Evolutionary conservation across 2,113 vertebrate species (phyloP).

Genomic region (Heterocephalus glaber): DNA sequence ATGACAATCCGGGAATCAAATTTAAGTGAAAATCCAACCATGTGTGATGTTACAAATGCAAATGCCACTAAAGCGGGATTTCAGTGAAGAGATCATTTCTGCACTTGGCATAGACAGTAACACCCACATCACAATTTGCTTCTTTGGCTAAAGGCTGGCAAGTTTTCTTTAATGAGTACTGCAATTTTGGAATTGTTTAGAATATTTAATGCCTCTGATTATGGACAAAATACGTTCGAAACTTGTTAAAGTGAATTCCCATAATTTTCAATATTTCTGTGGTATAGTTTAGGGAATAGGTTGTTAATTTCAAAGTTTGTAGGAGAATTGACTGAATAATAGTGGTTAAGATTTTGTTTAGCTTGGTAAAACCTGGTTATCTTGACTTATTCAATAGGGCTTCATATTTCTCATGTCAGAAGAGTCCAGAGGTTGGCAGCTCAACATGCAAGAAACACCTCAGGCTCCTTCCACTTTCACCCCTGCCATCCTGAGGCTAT

Average conservation of each 20-base stretch:
- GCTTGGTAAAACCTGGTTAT: neutral
- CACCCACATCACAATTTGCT: neutral
- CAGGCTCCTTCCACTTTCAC: neutral
- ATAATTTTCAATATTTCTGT: neutral
- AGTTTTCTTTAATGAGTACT: neutral
- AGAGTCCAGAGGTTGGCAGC: neutral
- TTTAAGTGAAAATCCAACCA: conserved; percentile 18
- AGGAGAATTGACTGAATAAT: neutral
- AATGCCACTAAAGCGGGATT: neutral
- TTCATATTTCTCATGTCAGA: neutral
- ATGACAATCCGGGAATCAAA: neutral
- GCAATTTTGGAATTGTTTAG: neutral
- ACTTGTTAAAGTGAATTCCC: neutral
- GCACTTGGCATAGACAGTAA: neutral
- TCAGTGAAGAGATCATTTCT: neutral
- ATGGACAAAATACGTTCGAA: neutral
- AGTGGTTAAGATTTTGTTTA: neutral
- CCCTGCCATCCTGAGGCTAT: neutral
- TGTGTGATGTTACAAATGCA: neutral
- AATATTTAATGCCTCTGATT: neutral
- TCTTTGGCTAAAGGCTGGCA: neutral
- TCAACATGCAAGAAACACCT: neutral
- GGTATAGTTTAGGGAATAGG: neutral
- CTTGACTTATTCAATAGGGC: neutral
- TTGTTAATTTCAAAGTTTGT: neutral